Base-by-base conservation (phyloP, 1,140 invertebrate genomes). In the Drosophila virilis region DNA sequence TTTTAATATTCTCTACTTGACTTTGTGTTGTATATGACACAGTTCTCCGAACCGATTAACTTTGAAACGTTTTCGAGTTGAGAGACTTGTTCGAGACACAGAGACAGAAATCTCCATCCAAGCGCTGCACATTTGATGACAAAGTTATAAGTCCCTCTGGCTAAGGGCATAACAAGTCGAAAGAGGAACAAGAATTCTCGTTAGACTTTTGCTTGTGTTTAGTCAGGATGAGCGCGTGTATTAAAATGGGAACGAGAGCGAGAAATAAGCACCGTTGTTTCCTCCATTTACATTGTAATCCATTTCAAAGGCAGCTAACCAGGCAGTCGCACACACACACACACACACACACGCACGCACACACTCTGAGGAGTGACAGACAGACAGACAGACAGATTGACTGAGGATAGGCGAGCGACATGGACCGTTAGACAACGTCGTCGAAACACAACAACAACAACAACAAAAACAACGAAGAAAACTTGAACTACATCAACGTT, bases 251-350 rank as follows among this genome's bases (percentile, higher is more conserved):
- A 59, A 73, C 65, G 51, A 61, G 75, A 67, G 75, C 61, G 62
- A 58, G 43, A 82, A 79, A 74, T 78, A 83, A 72, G 72, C 67
- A 83, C 66, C 73, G 78, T 72, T 75, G 71, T 82, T 81, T 75
- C 61, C 71, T 76, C 61, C 80, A 80, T 84, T 84, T 84, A 84
- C 80, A 84, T 84, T 84, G 80, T 84, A 84, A 84, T 84, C 80
- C 80, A 84, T 80, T 84, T 84, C 77, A 84, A 84, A 80, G 77
- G 72, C 80, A 83, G 60, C 73, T 84, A 79, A 83, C 48, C 67
- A 77, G 75, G 58, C 57, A 48, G 52, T 37, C 33, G 17, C 22
- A 40, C n/a, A 80, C 58, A 48, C 33, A 64, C 37, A 33, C 15
- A n/a, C 50, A 64, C 17, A 45, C 45, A 48, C 35, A 61, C 45